These are phyloP conservation scores for Cebus imitator DNA, from an alignment of 2,113 vertebrate species.

Conservation along the genomic window DNA sequence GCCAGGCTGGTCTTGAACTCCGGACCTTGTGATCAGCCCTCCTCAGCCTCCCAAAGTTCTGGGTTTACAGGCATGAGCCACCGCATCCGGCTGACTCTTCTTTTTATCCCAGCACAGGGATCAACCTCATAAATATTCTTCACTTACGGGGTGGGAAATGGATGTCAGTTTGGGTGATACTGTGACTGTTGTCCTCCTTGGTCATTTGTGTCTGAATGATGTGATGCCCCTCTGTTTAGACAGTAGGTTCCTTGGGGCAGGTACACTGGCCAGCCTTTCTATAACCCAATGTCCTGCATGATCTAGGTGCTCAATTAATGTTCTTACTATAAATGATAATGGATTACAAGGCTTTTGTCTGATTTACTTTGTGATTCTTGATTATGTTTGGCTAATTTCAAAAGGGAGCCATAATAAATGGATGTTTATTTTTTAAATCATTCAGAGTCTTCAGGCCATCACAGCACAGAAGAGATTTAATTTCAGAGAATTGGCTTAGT, in stretches of 20 bases:
- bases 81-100: neutral
- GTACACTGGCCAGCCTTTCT: neutral
- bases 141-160: neutral
- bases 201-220: neutral
- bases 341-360: neutral
- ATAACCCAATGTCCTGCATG: neutral
- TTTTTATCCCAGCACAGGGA: neutral
- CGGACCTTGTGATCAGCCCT: no score
- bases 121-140: neutral
- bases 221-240: neutral
- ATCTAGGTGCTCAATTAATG: constrained; percentile 20
- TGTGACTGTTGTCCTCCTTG: neutral
- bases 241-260: neutral
- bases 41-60: no score
- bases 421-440: constrained; percentile 38
- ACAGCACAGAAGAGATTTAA: constrained; percentile 28
- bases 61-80: no score
- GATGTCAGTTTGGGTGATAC: neutral
- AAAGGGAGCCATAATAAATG: constrained; percentile 11
- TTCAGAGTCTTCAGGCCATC: constrained; percentile 3
- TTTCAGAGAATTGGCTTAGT: constrained; percentile 44
- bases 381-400: constrained; percentile 58
- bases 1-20: no score
- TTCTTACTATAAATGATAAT: neutral
- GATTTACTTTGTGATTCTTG: constrained; percentile 62